Evolutionary conservation across 2,113 vertebrate species (phyloP), one percentile per base, ranked within the genome.

Genomic region (Myrmecophaga tridactyla): DNA sequence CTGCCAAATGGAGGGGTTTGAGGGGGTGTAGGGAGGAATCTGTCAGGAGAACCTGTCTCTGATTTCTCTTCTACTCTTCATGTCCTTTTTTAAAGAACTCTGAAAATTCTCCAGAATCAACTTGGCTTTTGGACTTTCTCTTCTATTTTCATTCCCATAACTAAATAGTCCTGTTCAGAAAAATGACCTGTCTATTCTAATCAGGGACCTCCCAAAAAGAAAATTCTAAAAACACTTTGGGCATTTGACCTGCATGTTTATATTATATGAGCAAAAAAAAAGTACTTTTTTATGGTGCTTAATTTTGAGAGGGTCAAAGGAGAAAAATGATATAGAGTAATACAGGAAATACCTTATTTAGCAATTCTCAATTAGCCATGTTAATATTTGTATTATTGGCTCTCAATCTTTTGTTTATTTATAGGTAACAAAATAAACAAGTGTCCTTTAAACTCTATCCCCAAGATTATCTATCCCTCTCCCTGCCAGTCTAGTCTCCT

Each of bases 281-380:
- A 60, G 41, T 73, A 77, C 21, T 86, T 89, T 84, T n/a, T 6
- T 39, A 78, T 13, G n/a, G 20, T 53, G 56, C 65, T 86, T 86
- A 72, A 72, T 34, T 94, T 76, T 81, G 36, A 86, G 48, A 92
- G 7, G 60, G 23, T 84, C 29, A 75, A 67, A 91, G 53, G 70
- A 77, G 46, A 88, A 95, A 62, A 69, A 46, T 25, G 41, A 36
- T 21, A 20, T 62, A 81, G 9, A 63, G 21, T 92, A 81, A 65
- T 56, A 82, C 15, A 41, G n/a, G 8, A 76, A 63, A 75, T 85
- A 15, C 41, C 56, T 78, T 75, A 84, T 29, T 73, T 7, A 25
- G n/a, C 25, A 29, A 65, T 86, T 92, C 62, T 94, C 69, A 95
- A 60, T 89, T 76, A 81, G 89, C 75, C n/a, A 70, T 89, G 21